phyloP scores from a whole-genome alignment of 2,888 invertebrate species.

The Peribatodes rhomboidaria region DNA sequence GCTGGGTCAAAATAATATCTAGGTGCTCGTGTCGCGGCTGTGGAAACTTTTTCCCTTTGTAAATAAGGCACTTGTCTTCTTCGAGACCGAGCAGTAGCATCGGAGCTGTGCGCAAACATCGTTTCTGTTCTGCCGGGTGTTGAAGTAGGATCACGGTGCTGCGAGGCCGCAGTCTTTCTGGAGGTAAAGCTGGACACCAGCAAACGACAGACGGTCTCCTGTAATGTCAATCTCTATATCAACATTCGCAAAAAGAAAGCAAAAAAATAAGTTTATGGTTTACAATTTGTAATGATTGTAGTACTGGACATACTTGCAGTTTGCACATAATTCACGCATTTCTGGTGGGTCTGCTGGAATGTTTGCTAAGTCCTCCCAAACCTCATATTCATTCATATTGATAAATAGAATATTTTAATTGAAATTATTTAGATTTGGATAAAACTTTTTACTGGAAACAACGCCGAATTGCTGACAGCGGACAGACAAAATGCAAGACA shows the following conservation, averaged over 20 bases:
- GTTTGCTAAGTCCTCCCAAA: slow-evolving; percentile 90
- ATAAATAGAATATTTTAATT: neutral
- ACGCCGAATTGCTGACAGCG: too few species aligned
- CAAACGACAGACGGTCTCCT: slow-evolving; percentile 95
- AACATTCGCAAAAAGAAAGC: neutral
- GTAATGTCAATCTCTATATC: slow-evolving; percentile 50
- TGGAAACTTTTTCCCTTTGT: slow-evolving; percentile 95
- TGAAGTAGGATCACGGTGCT: slow-evolving; percentile 94
- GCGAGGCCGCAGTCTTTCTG: slow-evolving; percentile 88
- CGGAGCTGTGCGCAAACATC: slow-evolving; percentile 95
- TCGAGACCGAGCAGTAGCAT: slow-evolving; percentile 93
- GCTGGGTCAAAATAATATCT: slow-evolving; percentile 87
- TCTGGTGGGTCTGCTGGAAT: slow-evolving; percentile 92
- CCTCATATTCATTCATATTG: slow-evolving; percentile 78
- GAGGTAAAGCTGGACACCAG: slow-evolving; percentile 95
- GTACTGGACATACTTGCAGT: slow-evolving; percentile 89
- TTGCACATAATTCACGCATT: slow-evolving; percentile 89
- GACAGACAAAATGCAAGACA: too few species aligned
- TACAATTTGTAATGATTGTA: neutral
- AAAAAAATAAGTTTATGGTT: neutral
- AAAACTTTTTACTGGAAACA: neutral
- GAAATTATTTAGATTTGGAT: neutral
- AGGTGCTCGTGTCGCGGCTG: slow-evolving; percentile 88
- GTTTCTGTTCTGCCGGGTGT: slow-evolving; percentile 97
- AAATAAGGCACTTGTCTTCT: slow-evolving; percentile 91